A percentile compares a stretch with the other conserved stretches of the same genome.
These are phyloP conservation scores for Rhynchotus rufescens DNA, from an alignment of 2,797 vertebrate species.

Conservation along the genomic window DNA sequence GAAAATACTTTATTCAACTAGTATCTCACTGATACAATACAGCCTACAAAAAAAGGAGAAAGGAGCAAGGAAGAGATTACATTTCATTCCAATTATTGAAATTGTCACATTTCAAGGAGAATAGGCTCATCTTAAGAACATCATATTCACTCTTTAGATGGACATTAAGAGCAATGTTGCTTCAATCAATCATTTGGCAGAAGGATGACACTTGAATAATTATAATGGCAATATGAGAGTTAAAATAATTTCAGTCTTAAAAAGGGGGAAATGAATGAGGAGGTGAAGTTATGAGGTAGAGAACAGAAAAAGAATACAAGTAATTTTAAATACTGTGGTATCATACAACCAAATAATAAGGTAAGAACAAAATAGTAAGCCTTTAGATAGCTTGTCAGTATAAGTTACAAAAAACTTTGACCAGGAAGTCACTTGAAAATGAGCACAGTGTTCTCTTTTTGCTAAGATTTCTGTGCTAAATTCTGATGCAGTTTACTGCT, in stretches of 20 bases:
- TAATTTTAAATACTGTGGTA: not conserved
- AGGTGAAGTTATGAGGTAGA: not conserved
- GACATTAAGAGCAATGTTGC: not conserved
- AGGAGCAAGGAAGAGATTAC: not conserved
- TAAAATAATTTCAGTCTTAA: not conserved
- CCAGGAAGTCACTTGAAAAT: not conserved
- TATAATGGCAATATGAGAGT: not conserved
- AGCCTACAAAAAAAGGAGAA: not conserved
- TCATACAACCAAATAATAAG: not conserved
- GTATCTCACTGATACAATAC: not conserved
- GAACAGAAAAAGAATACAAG: not conserved
- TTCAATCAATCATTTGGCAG: not conserved
- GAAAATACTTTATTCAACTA: not conserved
- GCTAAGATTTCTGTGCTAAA: not conserved
- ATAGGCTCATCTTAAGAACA: not conserved
- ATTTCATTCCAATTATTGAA: not conserved
- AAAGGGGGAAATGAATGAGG: not conserved
- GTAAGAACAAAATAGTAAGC: not conserved
- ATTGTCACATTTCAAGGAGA: not conserved
- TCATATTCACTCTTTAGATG: not conserved
- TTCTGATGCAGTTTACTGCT: not conserved
- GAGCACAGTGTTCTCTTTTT: not conserved
- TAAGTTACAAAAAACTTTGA: not conserved
- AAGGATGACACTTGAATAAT: not conserved
- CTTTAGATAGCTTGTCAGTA: not conserved